Conservation (phyloP, 2,888 invertebrate species). For the Pseudoips prasinana region DNA sequence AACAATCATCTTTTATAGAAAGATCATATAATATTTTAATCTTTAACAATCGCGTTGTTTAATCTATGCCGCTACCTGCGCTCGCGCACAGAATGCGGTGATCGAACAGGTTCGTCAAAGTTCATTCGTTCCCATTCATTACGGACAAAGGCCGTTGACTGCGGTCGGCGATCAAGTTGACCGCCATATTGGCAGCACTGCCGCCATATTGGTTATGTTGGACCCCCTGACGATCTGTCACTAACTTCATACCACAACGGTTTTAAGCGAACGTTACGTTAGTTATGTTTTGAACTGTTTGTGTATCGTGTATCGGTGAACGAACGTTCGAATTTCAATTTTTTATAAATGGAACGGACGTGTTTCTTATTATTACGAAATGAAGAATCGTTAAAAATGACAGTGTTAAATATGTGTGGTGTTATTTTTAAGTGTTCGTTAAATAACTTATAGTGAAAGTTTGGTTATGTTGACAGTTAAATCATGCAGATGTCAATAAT, state of each 20-base stretch:
- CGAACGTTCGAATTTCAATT: conserved; percentile 30
- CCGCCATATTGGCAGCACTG: conserved; percentile 26
- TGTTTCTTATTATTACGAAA: conserved; percentile 21
- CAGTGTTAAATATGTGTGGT: conserved; percentile 19
- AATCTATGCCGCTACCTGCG: too few species aligned
- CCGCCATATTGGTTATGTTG: conserved; percentile 28
- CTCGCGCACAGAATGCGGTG: conserved; percentile 32
- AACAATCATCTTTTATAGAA: too few species aligned
- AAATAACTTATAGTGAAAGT: conserved; percentile 50
- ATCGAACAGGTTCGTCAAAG: conserved; percentile 57
- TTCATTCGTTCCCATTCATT: conserved; percentile 60
- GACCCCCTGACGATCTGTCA: conserved; percentile 23
- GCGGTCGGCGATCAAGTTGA: conserved; percentile 26
- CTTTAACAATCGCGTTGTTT: too few species aligned
- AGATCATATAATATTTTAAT: too few species aligned
- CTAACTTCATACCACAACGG: conserved; percentile 60
- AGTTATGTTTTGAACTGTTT: conserved; percentile 67
- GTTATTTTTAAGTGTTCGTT: conserved; percentile 21
- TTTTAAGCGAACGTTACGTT: conserved; percentile 65
- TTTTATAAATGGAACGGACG: conserved; percentile 55
- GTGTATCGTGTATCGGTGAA: conserved; percentile 33
- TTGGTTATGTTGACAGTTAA: conserved; percentile 67
- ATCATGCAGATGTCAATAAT: conserved; percentile 25
- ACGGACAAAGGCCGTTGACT: conserved; percentile 64
- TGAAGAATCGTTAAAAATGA: conserved; percentile 10